These are phyloP conservation scores for Chrysogorgia sp. DNA, from an alignment of 92 coral and sea anemone species.

Conservation along the genomic window DNA sequence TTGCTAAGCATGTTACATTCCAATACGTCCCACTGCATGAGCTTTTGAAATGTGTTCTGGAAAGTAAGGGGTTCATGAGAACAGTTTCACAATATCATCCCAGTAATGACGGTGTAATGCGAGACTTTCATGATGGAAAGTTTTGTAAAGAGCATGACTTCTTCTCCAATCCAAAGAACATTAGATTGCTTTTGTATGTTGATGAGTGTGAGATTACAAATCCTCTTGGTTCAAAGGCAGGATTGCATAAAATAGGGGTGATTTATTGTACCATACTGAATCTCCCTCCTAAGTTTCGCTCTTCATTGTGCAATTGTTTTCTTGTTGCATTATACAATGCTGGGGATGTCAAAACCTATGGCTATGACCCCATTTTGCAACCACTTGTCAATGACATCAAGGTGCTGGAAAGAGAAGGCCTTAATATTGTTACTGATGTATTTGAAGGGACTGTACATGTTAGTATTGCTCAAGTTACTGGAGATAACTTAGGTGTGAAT, in stretches of 20 bases:
- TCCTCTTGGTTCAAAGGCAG: constrained; percentile 26
- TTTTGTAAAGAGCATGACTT: constrained; percentile 18
- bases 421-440: not conserved
- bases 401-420: not conserved
- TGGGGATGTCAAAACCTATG: constrained; percentile 32
- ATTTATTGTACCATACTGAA: constrained; percentile 18
- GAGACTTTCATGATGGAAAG: constrained; percentile 36
- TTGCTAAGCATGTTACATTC: constrained; percentile 22
- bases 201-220: constrained; percentile 21
- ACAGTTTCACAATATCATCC: constrained; percentile 9
- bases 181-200: constrained; percentile 24
- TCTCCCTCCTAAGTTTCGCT: constrained; percentile 14
- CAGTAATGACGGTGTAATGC: constrained; percentile 28
- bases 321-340: constrained; percentile 19
- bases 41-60: constrained; percentile 29
- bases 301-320: constrained; percentile 21
- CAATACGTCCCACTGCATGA: constrained; percentile 26
- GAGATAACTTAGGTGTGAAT: constrained; percentile 23
- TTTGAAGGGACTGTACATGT: constrained; percentile 16
- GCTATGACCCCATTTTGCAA: constrained; percentile 35
- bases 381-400: constrained; percentile 27
- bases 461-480: no score
- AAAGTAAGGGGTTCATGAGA: no score
- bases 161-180: constrained; percentile 31
- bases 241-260: constrained; percentile 28